Percentiles rank a stretch among this genome's conserved stretches.
Evolutionary conservation across 2,113 vertebrate genomes (phyloP).

Genomic region (Thymallus thymallus): DNA sequence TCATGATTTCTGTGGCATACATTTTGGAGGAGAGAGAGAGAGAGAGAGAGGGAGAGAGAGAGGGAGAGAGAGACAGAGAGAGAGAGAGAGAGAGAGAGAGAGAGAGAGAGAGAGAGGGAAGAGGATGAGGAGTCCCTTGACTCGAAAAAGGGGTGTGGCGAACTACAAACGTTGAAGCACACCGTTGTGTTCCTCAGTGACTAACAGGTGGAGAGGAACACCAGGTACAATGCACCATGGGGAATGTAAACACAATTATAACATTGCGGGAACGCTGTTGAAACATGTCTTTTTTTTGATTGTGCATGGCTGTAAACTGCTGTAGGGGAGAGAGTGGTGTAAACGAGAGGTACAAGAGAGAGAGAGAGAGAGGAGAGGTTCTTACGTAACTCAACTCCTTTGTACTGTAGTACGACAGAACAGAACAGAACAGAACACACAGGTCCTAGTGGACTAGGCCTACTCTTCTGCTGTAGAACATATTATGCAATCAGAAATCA

Average conservation of each 20-base stretch:
- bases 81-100: conserved; percentile 5
- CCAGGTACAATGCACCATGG: neutral
- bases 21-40: neutral
- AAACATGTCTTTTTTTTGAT: conserved; percentile 15
- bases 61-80: neutral
- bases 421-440: neutral
- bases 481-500: no score
- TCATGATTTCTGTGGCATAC: no score
- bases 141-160: neutral
- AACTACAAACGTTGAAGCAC: no score
- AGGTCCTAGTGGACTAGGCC: neutral
- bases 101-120: conserved; percentile 4
- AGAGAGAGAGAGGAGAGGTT: neutral
- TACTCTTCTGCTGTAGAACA: no score
- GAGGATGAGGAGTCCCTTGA: neutral
- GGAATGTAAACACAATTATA: conserved; percentile 23
- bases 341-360: neutral
- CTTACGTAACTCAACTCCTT: neutral
- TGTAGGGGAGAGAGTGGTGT: neutral
- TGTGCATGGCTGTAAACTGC: conserved; percentile 25
- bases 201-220: conserved; percentile 17
- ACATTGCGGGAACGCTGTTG: neutral
- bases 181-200: neutral
- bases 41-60: conserved; percentile 7
- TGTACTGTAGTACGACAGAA: neutral